Base-by-base conservation (phyloP, 1,140 invertebrate genomes). In the Lepidurus arcticus region DNA sequence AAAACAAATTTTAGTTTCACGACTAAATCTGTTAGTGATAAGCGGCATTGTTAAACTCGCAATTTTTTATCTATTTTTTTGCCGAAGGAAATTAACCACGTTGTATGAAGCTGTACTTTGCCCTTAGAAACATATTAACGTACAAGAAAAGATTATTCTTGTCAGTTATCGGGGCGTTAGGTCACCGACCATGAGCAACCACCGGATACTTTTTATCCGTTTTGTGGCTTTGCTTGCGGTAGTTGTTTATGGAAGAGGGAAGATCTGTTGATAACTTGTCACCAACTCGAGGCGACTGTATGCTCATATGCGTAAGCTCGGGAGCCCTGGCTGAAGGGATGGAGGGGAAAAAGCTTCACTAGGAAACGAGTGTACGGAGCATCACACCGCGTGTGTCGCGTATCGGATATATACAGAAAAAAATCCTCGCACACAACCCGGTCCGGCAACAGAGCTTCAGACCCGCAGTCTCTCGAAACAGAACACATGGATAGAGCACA, bases 401-500 rank as follows among this genome's bases (percentile, higher is more conserved):
- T 47, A 76, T 76, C 13, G 26, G n/a, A 42, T 75, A 44, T 24
- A 16, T 75, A 45, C 42, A n/a, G 42, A 45, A 45, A 45, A 42
- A 76, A 76, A 76, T 42, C 7, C 16, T n/a, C 5, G 16, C 8
- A 7, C 53, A 65, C 13, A 65, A 21, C 8, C 53, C n/a, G 53
- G 53, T 65, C 53, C 53, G 21, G 53, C 53, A 65, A 65, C 53
- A 65, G 53, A 65, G 53, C 53, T 47, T 6, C 45, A 65, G 53
- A 65, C 53, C n/a, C 53, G 53, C 53, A 65, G 53, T 65, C 53
- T 65, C 53, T 65, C 4, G 53, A 21, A 65, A 65, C 53, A 44
- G 13, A 75, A 75, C 75, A 76, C 75, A 76, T 76, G 75, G 43
- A 43, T 44, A 45, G 43, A 76, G 75, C 26, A 76, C 75, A 76